Base-by-base conservation (phyloP, 2,888 invertebrate genomes). In the Ptychoptera albimana region DNA sequence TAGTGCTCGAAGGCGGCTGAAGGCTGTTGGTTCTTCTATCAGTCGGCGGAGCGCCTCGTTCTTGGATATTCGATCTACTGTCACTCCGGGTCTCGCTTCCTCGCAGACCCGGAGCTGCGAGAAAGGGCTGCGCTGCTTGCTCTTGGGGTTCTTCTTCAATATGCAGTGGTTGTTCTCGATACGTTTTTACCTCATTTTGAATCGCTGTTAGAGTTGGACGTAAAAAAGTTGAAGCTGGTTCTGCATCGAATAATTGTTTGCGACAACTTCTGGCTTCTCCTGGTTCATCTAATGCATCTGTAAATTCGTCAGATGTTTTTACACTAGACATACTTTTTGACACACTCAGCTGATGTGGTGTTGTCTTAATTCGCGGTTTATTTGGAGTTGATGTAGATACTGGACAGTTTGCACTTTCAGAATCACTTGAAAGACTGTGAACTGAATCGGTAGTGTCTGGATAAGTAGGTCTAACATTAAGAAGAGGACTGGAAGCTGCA, bases 401-500 rank as follows among this genome's bases (percentile, higher is more conserved):
- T 0, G 74, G 73, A 57, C 67, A 71, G 51, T 71, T 71, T 50
- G 70, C 68, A 12, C 52, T 52, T 44, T 77, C 77, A 6, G 76
- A 75, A 53, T 78, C 77, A 37, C 75, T 75, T 51, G 77, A 77
- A 29, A 79, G 58, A 57, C 79, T 79, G 50, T 78, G 77, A 55
- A 73, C 68, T 50, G 80, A 80, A 53, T 79, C 80, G 12, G 75
- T 72, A 51, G 77, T 75, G 2, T 77, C 75, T 3, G 75, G 73
- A 51, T 74, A 75, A 50, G 72, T 70, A 1, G 75, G 70, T 54
- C 75, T 72, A 10, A 75, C 70, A 44, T 73, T 73, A 45, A 80
- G 59, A 42, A 82, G 64, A 0, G 84, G 83, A 55, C 80, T 82
- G 1, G 83, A 80, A 39, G 73, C 74, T 10, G 76, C 79, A 4